phyloP scores from a whole-genome alignment of 2,888 invertebrate genomes.

The Drosophila antonietae region DNA sequence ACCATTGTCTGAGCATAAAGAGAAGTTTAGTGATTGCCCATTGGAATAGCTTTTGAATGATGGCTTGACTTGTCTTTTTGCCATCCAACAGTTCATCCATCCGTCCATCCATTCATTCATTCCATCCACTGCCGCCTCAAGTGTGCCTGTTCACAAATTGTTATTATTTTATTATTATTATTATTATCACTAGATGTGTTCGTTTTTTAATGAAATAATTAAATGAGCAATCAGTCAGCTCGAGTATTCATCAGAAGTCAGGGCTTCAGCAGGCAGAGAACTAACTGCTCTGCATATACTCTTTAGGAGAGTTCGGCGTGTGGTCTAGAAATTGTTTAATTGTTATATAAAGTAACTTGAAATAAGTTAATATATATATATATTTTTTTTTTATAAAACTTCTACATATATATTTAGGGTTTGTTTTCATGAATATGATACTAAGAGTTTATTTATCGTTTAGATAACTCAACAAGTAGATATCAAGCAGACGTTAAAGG shows the following conservation, averaged over 20 bases:
- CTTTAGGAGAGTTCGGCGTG: not conserved
- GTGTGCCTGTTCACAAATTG: slow-evolving; percentile 55
- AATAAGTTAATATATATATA: too few species aligned
- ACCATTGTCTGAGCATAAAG: slow-evolving; percentile 31
- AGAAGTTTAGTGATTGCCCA: slow-evolving; percentile 46
- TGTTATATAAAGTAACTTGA: too few species aligned
- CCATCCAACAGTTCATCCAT: slow-evolving; percentile 42
- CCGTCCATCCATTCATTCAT: slow-evolving; percentile 15
- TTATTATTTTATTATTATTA: slow-evolving; percentile 46
- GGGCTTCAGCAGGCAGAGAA: not conserved
- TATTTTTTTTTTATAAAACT: too few species aligned
- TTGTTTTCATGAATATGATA: too few species aligned
- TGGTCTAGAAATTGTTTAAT: too few species aligned
- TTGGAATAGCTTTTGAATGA: slow-evolving; percentile 66
- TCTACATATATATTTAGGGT: too few species aligned
- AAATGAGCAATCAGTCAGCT: slow-evolving; percentile 45
- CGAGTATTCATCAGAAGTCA: slow-evolving; percentile 20
- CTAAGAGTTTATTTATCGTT: too few species aligned
- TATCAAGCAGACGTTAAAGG: too few species aligned
- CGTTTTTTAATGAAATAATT: slow-evolving; percentile 66
- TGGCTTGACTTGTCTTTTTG: slow-evolving; percentile 63
- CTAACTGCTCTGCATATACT: not conserved
- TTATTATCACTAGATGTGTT: slow-evolving; percentile 38
- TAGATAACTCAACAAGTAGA: too few species aligned
- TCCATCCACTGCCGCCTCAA: slow-evolving; percentile 25